Base-by-base conservation (phyloP, 2,888 invertebrate species). In the Ennomos fuscantarius region DNA sequence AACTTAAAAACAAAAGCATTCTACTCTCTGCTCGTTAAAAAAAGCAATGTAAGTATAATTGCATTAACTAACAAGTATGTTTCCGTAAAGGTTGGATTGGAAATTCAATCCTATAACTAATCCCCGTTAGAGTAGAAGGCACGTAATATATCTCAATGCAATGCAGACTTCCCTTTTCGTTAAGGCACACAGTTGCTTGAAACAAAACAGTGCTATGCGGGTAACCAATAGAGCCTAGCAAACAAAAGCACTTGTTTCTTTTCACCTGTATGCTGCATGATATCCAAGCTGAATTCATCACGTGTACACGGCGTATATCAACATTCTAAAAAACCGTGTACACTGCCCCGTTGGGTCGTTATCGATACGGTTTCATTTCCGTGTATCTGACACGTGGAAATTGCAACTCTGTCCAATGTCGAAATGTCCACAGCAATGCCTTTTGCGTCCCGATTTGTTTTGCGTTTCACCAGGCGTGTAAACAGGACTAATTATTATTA, bases 341-440 rank as follows among this genome's bases (percentile, higher is more conserved):
- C 56, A 66, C 70, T 69, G 71, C 69, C 45, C 47, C 13, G 9
- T 13, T 59, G 69, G 48, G 74, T 79, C 66, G 73, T 69, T 75
- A 79, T 79, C 76, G 74, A 78, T 72, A 76, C 74, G 69, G 74
- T 78, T 85, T 81, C 79, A 89, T 89, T 89, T 89, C 89, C 89
- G 83, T 66, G 61, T 52, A 69, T 66, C 65, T 72, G 82, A 78
- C 86, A 81, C 72, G 65, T 86, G 88, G 89, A 89, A 89, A 88
- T 89, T 86, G 84, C 81, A 69, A 78, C 68, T 74, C 72, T 74
- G 72, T 76, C 73, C 73, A 64, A 62, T 70, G 66, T 68, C 67
- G 62, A 73, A 68, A 56, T 55, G 64, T 70, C 62, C 63, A 66
- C 61, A 59, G 58, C 60, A 55, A 56, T 56, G 60, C 37, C 49